Evolutionary conservation across 2,113 vertebrate species (phyloP).

Genomic region (Cavia aperea): DNA sequence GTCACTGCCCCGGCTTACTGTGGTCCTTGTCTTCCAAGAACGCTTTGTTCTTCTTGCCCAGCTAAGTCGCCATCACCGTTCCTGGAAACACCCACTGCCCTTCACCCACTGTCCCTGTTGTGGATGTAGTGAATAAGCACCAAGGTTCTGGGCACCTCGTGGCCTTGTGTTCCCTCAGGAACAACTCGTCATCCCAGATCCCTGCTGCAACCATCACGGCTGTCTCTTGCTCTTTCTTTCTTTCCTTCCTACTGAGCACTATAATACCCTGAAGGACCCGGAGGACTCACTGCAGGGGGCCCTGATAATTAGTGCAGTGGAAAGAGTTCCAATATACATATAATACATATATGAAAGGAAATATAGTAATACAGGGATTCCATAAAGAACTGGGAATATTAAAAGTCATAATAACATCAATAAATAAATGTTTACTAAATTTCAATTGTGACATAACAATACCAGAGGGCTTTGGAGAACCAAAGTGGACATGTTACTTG

Average conservation of each 20-base stretch:
- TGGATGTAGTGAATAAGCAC: not conserved
- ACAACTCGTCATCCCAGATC: not conserved
- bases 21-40: not conserved
- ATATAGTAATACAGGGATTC: not conserved
- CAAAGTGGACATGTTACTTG: not conserved
- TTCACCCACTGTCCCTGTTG: not conserved
- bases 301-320: not conserved
- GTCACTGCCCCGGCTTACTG: not conserved
- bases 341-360: not conserved
- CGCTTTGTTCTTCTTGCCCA: not conserved
- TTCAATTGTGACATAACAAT: not conserved
- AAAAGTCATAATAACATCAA: not conserved
- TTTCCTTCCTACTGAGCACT: not conserved
- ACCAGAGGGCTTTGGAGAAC: not conserved
- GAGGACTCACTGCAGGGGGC: not conserved
- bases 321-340: not conserved
- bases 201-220: not conserved
- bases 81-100: not conserved
- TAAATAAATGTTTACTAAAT: slow-evolving; percentile 20
- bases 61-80: not conserved
- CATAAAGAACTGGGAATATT: not conserved
- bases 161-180: not conserved
- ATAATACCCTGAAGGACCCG: not conserved
- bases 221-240: not conserved
- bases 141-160: not conserved